Percentiles rank a stretch among this genome's conserved stretches.
Evolutionary conservation across 2,113 vertebrate genomes (phyloP).

Genomic region (Manacus vitellinus): DNA sequence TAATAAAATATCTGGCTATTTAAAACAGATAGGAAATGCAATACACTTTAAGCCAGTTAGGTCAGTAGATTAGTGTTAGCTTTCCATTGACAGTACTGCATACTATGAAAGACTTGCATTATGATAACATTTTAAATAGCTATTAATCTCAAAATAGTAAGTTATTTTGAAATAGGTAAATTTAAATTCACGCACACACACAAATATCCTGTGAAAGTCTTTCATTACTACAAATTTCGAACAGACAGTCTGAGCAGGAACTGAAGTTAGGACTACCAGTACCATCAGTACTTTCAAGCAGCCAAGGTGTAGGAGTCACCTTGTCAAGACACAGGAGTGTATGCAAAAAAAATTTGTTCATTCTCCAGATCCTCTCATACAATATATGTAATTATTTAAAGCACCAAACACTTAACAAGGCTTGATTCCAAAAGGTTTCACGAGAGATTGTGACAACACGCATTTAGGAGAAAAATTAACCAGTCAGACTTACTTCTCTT

Average conservation of each 20-base stretch:
- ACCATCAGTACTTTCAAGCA: not conserved
- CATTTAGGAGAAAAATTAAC: not conserved
- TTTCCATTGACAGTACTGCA: not conserved
- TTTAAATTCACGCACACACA: not conserved
- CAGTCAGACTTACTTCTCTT: conserved; percentile 80
- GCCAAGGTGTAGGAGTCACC: not conserved
- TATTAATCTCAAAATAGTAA: not conserved
- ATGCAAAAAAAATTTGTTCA: not conserved
- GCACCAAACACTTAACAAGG: not conserved
- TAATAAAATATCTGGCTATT: not conserved
- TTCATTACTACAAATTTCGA: not conserved
- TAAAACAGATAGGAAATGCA: not conserved
- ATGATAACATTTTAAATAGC: not conserved
- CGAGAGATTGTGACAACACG: not conserved
- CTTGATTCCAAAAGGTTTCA: not conserved
- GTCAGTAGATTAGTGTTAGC: not conserved
- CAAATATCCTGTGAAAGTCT: not conserved
- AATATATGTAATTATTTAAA: not conserved
- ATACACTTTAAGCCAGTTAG: not conserved
- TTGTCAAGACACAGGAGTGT: not conserved
- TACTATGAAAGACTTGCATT: not conserved
- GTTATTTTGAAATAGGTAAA: not conserved
- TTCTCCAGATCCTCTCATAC: not conserved
- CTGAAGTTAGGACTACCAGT: not conserved
- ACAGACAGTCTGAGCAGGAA: not conserved